Evolutionary conservation across 2,888 invertebrate genomes (phyloP).

Genomic region (Napeogenes sylphis): DNA sequence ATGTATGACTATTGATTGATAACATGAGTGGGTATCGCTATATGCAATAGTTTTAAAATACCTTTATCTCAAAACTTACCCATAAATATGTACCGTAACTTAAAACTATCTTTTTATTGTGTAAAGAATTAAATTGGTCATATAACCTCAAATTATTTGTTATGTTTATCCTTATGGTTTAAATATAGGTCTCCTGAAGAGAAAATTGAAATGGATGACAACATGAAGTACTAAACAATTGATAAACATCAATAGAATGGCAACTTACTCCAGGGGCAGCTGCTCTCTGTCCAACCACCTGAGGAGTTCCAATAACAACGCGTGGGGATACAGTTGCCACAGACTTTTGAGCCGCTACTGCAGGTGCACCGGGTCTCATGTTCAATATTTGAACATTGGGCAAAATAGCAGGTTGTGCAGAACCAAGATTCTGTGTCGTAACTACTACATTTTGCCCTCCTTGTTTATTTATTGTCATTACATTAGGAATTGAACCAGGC

Average conservation of each 20-base stretch:
- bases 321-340: slow-evolving; percentile 87
- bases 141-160: too few species aligned
- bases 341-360: slow-evolving; percentile 83
- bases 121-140: too few species aligned
- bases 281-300: slow-evolving; percentile 88
- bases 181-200: slow-evolving; percentile 18
- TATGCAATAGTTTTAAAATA: too few species aligned
- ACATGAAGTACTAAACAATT: slow-evolving; percentile 11
- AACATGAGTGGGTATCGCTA: too few species aligned
- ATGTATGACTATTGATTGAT: too few species aligned
- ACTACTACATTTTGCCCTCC: slow-evolving; percentile 73
- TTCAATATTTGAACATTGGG: slow-evolving; percentile 92
- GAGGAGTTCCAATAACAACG: slow-evolving; percentile 89
- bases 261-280: slow-evolving; percentile 86
- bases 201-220: slow-evolving; percentile 10
- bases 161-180: slow-evolving; percentile 1
- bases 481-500: slow-evolving; percentile 78
- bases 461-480: slow-evolving; percentile 81
- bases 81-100: too few species aligned
- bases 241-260: slow-evolving; percentile 17
- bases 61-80: too few species aligned
- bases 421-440: slow-evolving; percentile 79
- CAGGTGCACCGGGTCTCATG: slow-evolving; percentile 85
- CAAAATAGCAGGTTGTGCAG: slow-evolving; percentile 79
- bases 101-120: too few species aligned